Evolutionary conservation across 2,113 vertebrate species (phyloP).

Genomic region (Centropus bengalensis): DNA sequence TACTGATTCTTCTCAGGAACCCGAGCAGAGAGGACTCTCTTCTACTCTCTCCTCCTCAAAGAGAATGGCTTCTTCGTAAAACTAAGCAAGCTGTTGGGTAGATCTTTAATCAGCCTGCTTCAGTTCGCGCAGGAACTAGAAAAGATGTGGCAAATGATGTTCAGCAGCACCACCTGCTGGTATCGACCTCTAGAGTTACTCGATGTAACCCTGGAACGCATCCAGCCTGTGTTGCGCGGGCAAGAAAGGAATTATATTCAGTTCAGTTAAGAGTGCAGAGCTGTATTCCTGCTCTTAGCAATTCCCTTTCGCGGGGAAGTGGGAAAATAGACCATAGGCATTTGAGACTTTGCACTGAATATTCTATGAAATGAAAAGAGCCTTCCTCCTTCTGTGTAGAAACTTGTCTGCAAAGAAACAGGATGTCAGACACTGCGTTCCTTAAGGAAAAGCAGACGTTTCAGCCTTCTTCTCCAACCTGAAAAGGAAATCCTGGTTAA

Average conservation of each 20-base stretch:
- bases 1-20: neutral
- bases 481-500: neutral
- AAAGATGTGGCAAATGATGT: neutral
- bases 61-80: neutral
- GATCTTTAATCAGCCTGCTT: neutral
- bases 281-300: neutral
- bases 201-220: accelerated
- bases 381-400: neutral
- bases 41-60: neutral
- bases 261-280: neutral
- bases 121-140: accelerated
- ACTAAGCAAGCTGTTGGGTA: neutral
- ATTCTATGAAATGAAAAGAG: neutral
- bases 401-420: neutral
- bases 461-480: neutral
- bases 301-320: neutral
- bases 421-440: neutral
- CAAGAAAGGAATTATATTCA: neutral
- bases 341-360: neutral
- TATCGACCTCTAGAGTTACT: neutral
- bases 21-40: neutral
- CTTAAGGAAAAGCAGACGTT: neutral
- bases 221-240: accelerated
- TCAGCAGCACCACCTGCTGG: constrained; percentile 34
- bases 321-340: neutral